A percentile compares a stretch with the other conserved stretches of the same genome.
These are phyloP conservation scores for Habroteleia sp. DNA, from an alignment of 2,888 invertebrate genomes.

Conservation along the genomic window DNA sequence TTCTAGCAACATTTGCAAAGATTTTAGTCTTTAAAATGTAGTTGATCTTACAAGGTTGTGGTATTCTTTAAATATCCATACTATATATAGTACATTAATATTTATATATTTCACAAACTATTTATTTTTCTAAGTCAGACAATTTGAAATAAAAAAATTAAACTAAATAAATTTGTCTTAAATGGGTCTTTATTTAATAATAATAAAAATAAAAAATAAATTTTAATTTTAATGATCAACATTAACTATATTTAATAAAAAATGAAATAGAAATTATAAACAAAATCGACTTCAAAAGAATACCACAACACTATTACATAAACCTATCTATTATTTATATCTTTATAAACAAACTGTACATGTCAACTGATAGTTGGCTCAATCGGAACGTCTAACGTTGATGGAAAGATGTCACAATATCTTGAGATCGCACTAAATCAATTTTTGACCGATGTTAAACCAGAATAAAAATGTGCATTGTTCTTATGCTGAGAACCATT, in stretches of 20 bases:
- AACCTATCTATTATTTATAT: conserved; percentile 23
- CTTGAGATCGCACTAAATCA: conserved; percentile 3
- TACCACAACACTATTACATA: conserved; percentile 24
- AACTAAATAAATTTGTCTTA: too few relatives aligned
- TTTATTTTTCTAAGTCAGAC: too few relatives aligned
- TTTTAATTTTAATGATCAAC: too few relatives aligned
- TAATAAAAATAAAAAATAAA: too few relatives aligned
- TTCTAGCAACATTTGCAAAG: conserved; percentile 21
- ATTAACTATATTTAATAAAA: too few relatives aligned
- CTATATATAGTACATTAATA: too few relatives aligned
- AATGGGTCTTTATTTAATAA: too few relatives aligned
- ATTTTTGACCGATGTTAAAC: neutral
- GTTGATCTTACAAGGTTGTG: conserved; percentile 1
- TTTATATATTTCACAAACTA: too few relatives aligned
- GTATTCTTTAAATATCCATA: conserved; percentile 24
- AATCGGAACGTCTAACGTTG: conserved; percentile 47
- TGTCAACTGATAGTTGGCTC: conserved; percentile 45
- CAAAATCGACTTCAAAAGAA: conserved; percentile 25
- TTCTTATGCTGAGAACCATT: too few relatives aligned
- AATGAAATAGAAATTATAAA: neutral
- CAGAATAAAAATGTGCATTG: neutral
- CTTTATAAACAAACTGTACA: conserved; percentile 55
- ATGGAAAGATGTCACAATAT: conserved; percentile 15
- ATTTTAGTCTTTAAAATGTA: conserved; percentile 10
- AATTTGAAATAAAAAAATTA: too few relatives aligned